Conservation (phyloP, 2,888 invertebrate species). For the Papilio protenor region DNA sequence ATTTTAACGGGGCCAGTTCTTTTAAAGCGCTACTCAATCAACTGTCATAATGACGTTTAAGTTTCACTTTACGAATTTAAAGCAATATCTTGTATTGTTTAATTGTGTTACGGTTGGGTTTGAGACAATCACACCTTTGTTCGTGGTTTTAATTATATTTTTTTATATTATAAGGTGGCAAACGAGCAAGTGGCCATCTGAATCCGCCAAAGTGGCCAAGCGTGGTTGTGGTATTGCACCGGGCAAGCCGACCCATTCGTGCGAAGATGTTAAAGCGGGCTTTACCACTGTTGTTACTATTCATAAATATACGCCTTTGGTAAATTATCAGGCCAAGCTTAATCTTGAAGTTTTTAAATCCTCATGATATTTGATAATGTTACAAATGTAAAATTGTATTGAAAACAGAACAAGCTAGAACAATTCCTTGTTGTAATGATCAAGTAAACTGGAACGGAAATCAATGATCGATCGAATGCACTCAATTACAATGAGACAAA, state of each 20-base stretch:
- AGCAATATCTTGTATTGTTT: constrained; percentile 5
- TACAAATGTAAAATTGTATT: background rate
- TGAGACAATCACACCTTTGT: background rate
- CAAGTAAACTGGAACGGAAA: constrained; percentile 39
- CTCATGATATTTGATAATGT: background rate
- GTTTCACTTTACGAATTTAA: constrained; percentile 28
- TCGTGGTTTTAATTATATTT: background rate
- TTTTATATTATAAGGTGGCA: too few species aligned
- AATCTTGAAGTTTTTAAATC: background rate
- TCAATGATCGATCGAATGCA: constrained; percentile 35
- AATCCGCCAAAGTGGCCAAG: too few species aligned
- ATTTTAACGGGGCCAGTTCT: constrained; percentile 61
- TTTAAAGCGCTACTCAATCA: constrained; percentile 61
- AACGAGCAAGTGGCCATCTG: too few species aligned
- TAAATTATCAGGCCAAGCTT: background rate
- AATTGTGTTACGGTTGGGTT: background rate
- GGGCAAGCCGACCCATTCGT: too few species aligned
- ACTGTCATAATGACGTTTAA: constrained; percentile 49
- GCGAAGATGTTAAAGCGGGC: too few species aligned
- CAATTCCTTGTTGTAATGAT: constrained; percentile 3
- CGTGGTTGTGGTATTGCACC: too few species aligned
- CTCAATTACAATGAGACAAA: constrained; percentile 35
- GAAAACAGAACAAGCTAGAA: background rate
- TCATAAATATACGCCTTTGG: background rate
- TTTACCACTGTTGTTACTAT: background rate